Evolutionary conservation across 1,140 invertebrate species (phyloP).

Genomic region (Agraylea sexmaculata): DNA sequence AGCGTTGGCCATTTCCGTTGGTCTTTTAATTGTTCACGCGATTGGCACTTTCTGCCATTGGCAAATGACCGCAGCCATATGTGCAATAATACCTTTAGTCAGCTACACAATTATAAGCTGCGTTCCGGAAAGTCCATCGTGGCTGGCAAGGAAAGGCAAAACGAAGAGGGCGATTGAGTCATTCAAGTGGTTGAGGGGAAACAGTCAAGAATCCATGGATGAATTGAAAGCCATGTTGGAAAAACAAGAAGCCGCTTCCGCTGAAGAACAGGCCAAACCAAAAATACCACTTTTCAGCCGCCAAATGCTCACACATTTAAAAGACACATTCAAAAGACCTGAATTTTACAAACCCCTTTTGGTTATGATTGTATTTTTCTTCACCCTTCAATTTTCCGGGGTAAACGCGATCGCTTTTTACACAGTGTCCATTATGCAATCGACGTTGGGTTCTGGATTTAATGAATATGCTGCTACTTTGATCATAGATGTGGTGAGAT

Average conservation of each 20-base stretch:
- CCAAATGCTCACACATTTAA: slow-evolving; percentile 20
- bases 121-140: slow-evolving; percentile 60
- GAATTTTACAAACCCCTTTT: slow-evolving; percentile 45
- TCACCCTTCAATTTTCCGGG: slow-evolving; percentile 50
- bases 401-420: slow-evolving; percentile 63
- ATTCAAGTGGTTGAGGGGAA: slow-evolving; percentile 42
- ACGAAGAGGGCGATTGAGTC: slow-evolving; percentile 37
- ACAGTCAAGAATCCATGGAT: slow-evolving; percentile 32
- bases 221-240: slow-evolving; percentile 38
- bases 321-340: slow-evolving; percentile 29
- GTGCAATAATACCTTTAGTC: slow-evolving; percentile 38
- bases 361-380: slow-evolving; percentile 47
- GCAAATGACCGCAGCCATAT: slow-evolving; percentile 43
- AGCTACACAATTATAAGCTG: slow-evolving; percentile 36
- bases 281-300: slow-evolving; percentile 9
- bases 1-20: slow-evolving; percentile 41
- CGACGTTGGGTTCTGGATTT: slow-evolving; percentile 38
- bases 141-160: slow-evolving; percentile 46
- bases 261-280: slow-evolving; percentile 26
- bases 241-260: slow-evolving; percentile 26
- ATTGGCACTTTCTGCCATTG: slow-evolving; percentile 49
- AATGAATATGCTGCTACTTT: slow-evolving; percentile 50
- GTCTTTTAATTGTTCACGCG: slow-evolving; percentile 42
- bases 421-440: slow-evolving; percentile 49
- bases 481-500: slow-evolving; percentile 53